These are phyloP conservation scores for Mormyrops attenuatus DNA, from an alignment of 2,797 vertebrate species.

Conservation along the genomic window DNA sequence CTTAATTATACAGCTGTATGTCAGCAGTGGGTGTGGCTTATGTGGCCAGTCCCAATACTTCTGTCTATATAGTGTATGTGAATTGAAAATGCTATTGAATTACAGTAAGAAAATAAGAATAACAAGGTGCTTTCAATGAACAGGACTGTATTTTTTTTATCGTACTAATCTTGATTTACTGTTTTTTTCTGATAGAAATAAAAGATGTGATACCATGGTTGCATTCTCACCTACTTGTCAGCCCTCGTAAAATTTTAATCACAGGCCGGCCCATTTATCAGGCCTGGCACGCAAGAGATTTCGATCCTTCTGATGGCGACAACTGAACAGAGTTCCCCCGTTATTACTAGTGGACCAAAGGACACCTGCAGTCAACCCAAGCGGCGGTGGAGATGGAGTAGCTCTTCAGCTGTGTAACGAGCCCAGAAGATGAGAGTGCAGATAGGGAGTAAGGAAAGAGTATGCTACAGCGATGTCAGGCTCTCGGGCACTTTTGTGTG, in stretches of 20 bases:
- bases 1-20: background rate
- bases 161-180: background rate
- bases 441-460: conserved; percentile 44
- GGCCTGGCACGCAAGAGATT: background rate
- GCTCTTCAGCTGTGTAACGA: conserved; percentile 46
- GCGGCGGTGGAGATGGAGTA: conserved; percentile 40
- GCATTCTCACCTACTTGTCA: background rate
- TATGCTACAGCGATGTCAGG: conserved; percentile 33
- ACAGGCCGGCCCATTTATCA: background rate
- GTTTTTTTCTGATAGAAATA: background rate
- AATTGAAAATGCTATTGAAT: background rate
- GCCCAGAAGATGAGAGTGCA: conserved; percentile 44
- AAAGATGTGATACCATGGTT: background rate
- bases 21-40: background rate
- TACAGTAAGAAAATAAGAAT: background rate
- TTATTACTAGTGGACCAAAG: conserved; percentile 18
- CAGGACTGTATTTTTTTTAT: background rate
- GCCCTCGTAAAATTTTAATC: background rate
- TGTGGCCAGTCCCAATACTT: background rate
- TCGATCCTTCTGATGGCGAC: conserved; percentile 1
- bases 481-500: conserved; percentile 37
- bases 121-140: background rate
- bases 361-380: conserved; percentile 15
- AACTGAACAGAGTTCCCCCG: background rate
- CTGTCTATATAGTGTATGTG: background rate